phyloP scores from a whole-genome alignment of 2,797 vertebrate species.

The Otolemur crassicaudatus region DNA sequence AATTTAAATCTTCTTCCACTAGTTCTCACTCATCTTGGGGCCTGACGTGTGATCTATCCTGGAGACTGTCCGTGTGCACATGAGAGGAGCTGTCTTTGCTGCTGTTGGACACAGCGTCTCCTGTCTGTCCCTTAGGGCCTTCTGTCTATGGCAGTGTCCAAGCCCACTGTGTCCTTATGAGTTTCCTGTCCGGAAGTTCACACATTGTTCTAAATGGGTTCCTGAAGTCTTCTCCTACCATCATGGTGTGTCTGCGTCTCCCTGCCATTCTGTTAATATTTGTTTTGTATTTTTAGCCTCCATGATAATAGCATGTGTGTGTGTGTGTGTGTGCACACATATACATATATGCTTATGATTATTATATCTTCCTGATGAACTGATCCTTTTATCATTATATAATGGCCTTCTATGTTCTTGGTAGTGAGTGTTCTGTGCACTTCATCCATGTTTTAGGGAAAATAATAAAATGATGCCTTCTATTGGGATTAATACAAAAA shows the following conservation, averaged over 20 bases:
- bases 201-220: neutral
- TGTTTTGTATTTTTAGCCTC: neutral
- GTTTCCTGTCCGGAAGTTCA: neutral
- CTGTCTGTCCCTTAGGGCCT: neutral
- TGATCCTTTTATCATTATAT: neutral
- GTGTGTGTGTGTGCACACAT: too few species aligned
- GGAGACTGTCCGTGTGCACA: fast-evolving
- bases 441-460: neutral
- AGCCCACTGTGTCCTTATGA: neutral
- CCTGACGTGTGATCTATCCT: neutral
- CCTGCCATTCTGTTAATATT: neutral
- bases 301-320: neutral
- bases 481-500: neutral
- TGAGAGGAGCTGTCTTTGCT: too few species aligned
- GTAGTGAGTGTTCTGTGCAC: neutral
- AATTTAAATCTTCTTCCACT: neutral
- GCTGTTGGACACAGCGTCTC: too few species aligned
- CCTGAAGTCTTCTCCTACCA: fast-evolving
- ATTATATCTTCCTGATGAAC: neutral
- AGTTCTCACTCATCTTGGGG: neutral
- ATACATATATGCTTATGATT: neutral
- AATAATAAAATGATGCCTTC: neutral
- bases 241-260: neutral
- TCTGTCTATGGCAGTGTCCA: neutral
- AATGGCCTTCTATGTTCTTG: neutral